A percentile compares a stretch with the other conserved stretches of the same genome.
Evolutionary conservation across 2,797 vertebrate genomes (phyloP).

Genomic region (Xerus rutilus): DNA sequence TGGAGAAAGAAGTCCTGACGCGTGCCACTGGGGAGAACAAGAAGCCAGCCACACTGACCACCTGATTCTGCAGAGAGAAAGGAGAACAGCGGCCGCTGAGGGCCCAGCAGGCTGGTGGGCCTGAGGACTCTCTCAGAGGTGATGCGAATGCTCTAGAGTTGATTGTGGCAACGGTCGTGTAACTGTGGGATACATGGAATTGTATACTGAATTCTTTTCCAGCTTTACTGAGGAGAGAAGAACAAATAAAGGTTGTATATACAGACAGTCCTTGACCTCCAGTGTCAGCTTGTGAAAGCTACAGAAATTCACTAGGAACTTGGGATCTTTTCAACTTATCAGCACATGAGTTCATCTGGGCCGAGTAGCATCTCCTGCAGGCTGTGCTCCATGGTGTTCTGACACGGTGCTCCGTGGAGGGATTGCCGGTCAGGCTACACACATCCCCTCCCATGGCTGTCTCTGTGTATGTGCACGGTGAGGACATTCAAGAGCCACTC

Average conservation of each 20-base stretch:
- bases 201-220: neutral
- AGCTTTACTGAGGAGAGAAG: too few species aligned
- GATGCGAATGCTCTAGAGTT: neutral
- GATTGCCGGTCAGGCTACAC: neutral
- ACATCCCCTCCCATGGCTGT: neutral
- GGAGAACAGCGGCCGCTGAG: accelerated
- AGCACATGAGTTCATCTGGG: neutral
- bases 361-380: neutral
- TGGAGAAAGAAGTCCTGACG: too few species aligned
- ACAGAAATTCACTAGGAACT: neutral
- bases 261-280: neutral
- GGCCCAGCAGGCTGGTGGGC: too few species aligned
- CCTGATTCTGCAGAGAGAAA: neutral
- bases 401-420: neutral
- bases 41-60: neutral
- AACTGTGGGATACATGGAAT: neutral
- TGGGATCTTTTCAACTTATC: neutral
- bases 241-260: neutral
- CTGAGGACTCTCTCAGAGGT: neutral
- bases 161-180: too few species aligned
- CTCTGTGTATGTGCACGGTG: too few species aligned
- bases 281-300: neutral
- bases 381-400: neutral
- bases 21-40: too few species aligned
- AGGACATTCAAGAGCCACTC: too few species aligned